Conservation (phyloP, 2,113 vertebrate species). For the Sorex fumeus region DNA sequence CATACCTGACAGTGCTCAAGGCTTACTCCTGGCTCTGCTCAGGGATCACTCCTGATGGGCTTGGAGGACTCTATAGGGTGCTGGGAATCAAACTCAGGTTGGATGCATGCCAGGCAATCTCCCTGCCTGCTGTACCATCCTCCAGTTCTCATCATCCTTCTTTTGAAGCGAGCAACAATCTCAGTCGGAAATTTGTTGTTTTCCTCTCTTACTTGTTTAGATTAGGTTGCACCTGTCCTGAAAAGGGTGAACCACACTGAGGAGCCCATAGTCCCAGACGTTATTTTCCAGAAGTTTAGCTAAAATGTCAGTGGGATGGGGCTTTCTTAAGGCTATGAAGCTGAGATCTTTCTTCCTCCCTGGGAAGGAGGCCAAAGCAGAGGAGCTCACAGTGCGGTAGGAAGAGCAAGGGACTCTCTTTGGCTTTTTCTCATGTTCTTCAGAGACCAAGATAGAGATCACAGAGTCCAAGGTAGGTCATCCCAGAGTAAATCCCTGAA, state of each 20-base stretch:
- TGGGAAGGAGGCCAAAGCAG: not conserved
- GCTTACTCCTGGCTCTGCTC: no score
- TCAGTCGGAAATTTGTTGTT: not conserved
- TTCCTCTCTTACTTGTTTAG: constrained; percentile 11
- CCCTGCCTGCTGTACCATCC: no score
- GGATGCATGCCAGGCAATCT: no score
- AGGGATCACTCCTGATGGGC: no score
- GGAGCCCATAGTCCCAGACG: not conserved
- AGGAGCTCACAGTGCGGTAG: not conserved
- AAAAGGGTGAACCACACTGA: not conserved
- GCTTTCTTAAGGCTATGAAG: not conserved
- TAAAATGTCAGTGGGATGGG: not conserved
- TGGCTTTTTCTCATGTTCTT: constrained; percentile 37
- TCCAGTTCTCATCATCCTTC: not conserved
- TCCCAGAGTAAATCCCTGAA: not conserved
- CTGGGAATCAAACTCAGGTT: no score
- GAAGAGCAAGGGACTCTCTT: not conserved
- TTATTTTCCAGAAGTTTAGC: constrained; percentile 28
- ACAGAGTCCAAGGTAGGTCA: not conserved
- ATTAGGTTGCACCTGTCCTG: not conserved
- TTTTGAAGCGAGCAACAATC: constrained; percentile 44
- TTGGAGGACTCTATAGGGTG: no score
- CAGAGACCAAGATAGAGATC: not conserved
- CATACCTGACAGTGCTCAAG: no score
- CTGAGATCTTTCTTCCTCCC: not conserved